Evolutionary conservation across 2,113 vertebrate species (phyloP).

Genomic region (Chaenogobius annularis): DNA sequence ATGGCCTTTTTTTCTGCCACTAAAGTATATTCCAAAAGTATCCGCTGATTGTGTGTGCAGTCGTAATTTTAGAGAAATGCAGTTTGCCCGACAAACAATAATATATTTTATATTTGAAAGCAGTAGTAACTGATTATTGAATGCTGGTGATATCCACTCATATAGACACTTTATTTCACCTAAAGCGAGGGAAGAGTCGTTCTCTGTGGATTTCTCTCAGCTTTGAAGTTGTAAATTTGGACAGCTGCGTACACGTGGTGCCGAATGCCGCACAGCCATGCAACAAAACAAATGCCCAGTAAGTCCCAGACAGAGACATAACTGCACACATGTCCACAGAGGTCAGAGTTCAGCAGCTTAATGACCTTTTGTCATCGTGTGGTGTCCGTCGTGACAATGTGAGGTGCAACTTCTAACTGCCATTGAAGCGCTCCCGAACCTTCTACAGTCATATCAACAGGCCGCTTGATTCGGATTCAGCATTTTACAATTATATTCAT

Average conservation of each 20-base stretch:
- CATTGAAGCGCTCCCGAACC: no score
- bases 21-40: no score
- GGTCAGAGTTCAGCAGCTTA: constrained; percentile 14
- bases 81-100: no score
- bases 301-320: constrained; percentile 3
- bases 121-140: no score
- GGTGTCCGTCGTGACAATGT: constrained; percentile 31
- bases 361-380: constrained; percentile 28
- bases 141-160: no score
- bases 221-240: constrained; percentile 54
- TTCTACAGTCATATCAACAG: no score
- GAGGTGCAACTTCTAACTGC: background rate
- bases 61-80: no score
- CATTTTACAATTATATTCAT: no score
- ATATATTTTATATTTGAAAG: no score
- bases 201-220: constrained; percentile 7
- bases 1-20: no score
- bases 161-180: constrained; percentile 11
- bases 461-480: no score
- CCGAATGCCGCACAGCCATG: background rate
- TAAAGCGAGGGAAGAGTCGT: constrained; percentile 1
- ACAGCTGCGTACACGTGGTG: constrained; percentile 68
- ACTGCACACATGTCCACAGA: constrained; percentile 6
- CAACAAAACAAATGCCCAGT: constrained; percentile 4
- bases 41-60: no score